phyloP scores from a whole-genome alignment of 2,113 vertebrate genomes.

The Scortum barcoo region DNA sequence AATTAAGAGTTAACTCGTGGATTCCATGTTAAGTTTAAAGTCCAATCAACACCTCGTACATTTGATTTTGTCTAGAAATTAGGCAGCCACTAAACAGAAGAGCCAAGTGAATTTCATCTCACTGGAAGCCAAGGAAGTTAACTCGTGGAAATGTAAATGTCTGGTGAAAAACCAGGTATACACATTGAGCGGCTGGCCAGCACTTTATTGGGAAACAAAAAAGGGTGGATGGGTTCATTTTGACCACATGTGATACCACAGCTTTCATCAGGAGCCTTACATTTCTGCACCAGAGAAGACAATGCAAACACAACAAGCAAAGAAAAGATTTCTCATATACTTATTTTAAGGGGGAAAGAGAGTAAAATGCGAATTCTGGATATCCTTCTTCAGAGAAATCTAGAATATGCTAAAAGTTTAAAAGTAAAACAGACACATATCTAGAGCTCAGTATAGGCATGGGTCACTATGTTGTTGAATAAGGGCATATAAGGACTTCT shows the following conservation, averaged over 20 bases:
- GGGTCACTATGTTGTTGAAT: constrained; percentile 79
- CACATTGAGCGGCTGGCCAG: constrained; percentile 71
- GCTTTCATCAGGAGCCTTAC: constrained; percentile 73
- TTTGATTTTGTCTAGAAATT: constrained; percentile 25
- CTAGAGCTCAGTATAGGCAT: constrained; percentile 79
- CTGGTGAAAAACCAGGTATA: constrained; percentile 72
- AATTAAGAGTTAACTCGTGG: constrained; percentile 78
- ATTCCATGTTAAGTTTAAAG: constrained; percentile 58
- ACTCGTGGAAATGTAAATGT: constrained; percentile 79
- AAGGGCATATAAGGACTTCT: constrained; percentile 80
- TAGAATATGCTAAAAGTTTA: constrained; percentile 79
- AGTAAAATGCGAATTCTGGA: constrained; percentile 80
- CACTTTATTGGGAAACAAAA: constrained; percentile 53
- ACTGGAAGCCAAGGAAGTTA: constrained; percentile 77
- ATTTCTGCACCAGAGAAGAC: constrained; percentile 70
- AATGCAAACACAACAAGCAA: constrained; percentile 80
- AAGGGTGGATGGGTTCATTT: constrained; percentile 67
- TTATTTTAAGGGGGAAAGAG: constrained; percentile 80
- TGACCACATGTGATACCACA: constrained; percentile 74
- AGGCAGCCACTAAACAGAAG: constrained; percentile 6
- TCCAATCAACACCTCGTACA: not conserved
- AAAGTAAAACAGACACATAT: constrained; percentile 82
- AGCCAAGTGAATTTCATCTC: not conserved
- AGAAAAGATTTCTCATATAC: constrained; percentile 82
- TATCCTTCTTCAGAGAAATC: constrained; percentile 83